phyloP scores from a whole-genome alignment of 1,140 invertebrate species.

The Gonatopus flavifemur region DNA sequence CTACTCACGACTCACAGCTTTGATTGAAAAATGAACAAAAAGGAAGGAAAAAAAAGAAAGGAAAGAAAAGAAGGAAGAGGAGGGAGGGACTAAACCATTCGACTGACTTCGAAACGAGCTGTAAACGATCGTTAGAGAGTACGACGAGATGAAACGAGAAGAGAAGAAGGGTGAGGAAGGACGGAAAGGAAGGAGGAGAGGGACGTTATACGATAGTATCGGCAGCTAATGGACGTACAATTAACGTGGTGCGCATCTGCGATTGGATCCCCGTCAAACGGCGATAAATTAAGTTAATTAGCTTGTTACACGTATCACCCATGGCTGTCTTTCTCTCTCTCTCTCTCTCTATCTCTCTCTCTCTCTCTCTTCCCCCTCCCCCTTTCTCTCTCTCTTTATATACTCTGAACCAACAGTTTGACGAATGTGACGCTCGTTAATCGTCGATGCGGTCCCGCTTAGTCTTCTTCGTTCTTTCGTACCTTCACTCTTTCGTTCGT shows the following conservation, averaged over 20 bases:
- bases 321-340: too few relatives aligned
- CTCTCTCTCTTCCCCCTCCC: too few relatives aligned
- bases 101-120: slow-evolving; percentile 35
- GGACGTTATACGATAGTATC: slow-evolving; percentile 37
- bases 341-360: too few relatives aligned
- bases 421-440: slow-evolving; percentile 42
- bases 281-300: slow-evolving; percentile 51
- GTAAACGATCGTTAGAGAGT: slow-evolving; percentile 38
- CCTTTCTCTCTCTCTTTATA: too few relatives aligned
- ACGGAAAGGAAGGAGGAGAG: too few relatives aligned
- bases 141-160: neutral
- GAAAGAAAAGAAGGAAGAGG: slow-evolving; percentile 11
- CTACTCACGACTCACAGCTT: too few relatives aligned
- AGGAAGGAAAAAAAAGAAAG: slow-evolving; percentile 13
- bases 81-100: slow-evolving; percentile 22
- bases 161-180: too few relatives aligned
- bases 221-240: slow-evolving; percentile 43
- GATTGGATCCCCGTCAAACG: slow-evolving; percentile 43
- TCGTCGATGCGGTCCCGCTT: slow-evolving; percentile 15
- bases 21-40: too few relatives aligned
- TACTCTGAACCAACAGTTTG: slow-evolving; percentile 29
- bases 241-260: slow-evolving; percentile 44
- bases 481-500: neutral
- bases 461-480: slow-evolving; percentile 1
- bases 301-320: slow-evolving; percentile 40